Base-by-base conservation (phyloP, 92 coral and sea anemone genomes). In the Actinostola sp. region DNA sequence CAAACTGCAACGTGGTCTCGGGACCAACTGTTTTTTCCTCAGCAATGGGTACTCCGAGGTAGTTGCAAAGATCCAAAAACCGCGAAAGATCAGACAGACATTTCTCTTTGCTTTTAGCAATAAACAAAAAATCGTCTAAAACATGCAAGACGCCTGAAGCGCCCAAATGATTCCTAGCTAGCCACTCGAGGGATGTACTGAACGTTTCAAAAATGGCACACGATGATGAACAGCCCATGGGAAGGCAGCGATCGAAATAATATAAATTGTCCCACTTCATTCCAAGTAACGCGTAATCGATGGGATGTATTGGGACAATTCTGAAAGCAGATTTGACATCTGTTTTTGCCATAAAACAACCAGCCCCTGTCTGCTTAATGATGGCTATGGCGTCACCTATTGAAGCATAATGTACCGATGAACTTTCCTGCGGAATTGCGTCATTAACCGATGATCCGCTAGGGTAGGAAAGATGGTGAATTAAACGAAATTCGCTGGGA, bases 111-210 rank as follows among this genome's bases (percentile, higher is more conserved):
- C 49, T 49, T 0, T 46, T 46, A 0, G 74, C 79, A 11, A 66
- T 72, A 30, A 70, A 68, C 6, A 83, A 38, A 39, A 68, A 83
- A 28, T 83, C 79, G 56, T 70, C 88, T 15, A 76, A 45, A 19
- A 70, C 65, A 61, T 83, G 88, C 14, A 77, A 0, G 0, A 77
- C 67, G 24, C 43, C 83, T 15, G 44, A 19, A n/a, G 58, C 77
- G 4, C 46, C 16, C 4, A 76, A 71, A 13, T 28, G 71, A 1
- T 27, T 36, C 3, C 24, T 28, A 0, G 83, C 52, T 8, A 77
- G 13, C 88, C 84, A 83, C 44, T 82, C 76, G 13, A 75, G 76
- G 0, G 71, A 46, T 15, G 77, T 66, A 70, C 82, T 82, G 27
- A 66, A 70, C 31, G 33, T 23, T 50, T 67, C 60, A 67, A 67